These are phyloP conservation scores for Odontesthes bonariensis DNA, from an alignment of 2,113 vertebrate species.

Conservation along the genomic window DNA sequence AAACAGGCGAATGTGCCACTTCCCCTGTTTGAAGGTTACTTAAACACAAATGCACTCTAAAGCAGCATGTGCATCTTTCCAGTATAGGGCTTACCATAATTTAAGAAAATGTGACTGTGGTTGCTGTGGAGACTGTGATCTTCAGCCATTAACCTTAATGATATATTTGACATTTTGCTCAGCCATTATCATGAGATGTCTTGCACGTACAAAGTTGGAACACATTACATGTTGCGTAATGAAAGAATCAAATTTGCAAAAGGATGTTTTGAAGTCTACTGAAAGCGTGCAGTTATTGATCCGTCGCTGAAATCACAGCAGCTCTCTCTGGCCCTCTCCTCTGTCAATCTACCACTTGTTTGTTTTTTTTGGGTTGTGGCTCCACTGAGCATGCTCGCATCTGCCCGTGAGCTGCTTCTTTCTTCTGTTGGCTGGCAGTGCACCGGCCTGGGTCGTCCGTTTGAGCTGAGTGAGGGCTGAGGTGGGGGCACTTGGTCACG, in stretches of 20 bases:
- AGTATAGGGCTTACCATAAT: not conserved
- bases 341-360: constrained; percentile 43
- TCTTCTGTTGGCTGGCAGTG: not conserved
- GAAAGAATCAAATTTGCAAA: not conserved
- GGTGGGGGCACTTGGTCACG: constrained; percentile 33
- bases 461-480: not conserved
- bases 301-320: not conserved
- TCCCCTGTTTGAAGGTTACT: not conserved
- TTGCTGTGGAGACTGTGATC: constrained; percentile 40
- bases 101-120: constrained; percentile 19
- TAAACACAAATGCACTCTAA: not conserved
- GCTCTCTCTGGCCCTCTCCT: constrained; percentile 39
- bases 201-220: not conserved
- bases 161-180: constrained; percentile 9
- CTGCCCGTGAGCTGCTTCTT: constrained; percentile 63
- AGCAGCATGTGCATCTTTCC: constrained; percentile 3
- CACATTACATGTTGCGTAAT: not conserved
- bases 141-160: not conserved
- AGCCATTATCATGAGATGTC: not conserved
- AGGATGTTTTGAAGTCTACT: not conserved
- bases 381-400: constrained; percentile 49
- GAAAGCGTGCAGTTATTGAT: not conserved
- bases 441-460: constrained; percentile 18
- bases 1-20: not conserved
- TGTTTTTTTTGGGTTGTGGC: constrained; percentile 47